Evolutionary conservation across 1,140 invertebrate genomes (phyloP).

Genomic region (Polypedilum pembai): DNA sequence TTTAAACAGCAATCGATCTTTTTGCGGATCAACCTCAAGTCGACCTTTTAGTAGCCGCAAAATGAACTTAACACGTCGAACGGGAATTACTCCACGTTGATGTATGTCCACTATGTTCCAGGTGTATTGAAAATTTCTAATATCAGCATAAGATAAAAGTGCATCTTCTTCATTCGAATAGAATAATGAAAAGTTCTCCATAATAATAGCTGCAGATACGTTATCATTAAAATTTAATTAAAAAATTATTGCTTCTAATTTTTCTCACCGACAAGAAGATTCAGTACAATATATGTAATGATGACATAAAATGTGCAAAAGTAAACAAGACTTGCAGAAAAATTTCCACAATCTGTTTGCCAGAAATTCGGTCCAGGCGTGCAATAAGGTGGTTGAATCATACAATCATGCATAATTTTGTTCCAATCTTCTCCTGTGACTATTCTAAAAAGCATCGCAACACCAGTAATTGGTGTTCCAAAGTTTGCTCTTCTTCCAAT

Average conservation of each 20-base stretch:
- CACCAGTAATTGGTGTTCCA: constrained; percentile 90
- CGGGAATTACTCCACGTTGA: constrained; percentile 93
- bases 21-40: constrained; percentile 95
- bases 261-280: constrained; percentile 87
- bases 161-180: constrained; percentile 99
- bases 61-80: constrained; percentile 82
- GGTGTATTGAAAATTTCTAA: constrained; percentile 98
- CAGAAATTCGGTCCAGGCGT: constrained; percentile 91
- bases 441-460: constrained; percentile 96
- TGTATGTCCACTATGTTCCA: constrained; percentile 99
- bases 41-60: constrained; percentile 82
- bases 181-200: constrained; percentile 99
- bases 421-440: constrained; percentile 99
- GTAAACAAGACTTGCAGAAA: constrained; percentile 90
- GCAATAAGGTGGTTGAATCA: constrained; percentile 96
- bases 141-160: constrained; percentile 90
- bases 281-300: constrained; percentile 99
- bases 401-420: constrained; percentile 99
- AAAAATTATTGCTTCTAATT: not conserved
- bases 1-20: constrained; percentile 94
- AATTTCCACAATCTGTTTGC: constrained; percentile 98
- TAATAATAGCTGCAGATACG: constrained; percentile 86
- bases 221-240: not conserved
- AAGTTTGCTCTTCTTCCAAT: constrained; percentile 95
- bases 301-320: constrained; percentile 99